phyloP scores from a whole-genome alignment of 2,113 vertebrate genomes.

The Pao palembangensis region DNA sequence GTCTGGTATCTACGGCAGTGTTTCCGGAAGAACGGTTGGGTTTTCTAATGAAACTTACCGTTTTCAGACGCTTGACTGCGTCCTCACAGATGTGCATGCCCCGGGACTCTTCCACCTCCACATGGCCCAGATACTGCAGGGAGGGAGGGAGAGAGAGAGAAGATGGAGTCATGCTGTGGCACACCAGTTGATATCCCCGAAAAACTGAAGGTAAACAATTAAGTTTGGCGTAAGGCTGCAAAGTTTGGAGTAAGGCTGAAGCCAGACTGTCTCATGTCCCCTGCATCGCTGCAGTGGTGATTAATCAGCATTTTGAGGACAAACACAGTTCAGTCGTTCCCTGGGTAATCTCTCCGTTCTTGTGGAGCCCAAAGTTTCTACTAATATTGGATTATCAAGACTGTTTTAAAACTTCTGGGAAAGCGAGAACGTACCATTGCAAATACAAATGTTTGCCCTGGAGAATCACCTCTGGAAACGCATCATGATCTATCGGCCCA shows the following conservation, averaged over 20 bases:
- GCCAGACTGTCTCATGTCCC: conserved; percentile 12
- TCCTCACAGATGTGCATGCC: conserved; percentile 99
- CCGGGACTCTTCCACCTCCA: conserved; percentile 97
- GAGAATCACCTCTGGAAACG: too few species aligned
- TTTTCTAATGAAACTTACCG: conserved; percentile 80
- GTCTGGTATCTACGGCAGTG: conserved; percentile 1
- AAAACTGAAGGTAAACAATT: conserved; percentile 17
- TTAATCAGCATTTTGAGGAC: conserved; percentile 39
- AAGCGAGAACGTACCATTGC: too few species aligned
- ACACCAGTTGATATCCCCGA: conserved; percentile 1
- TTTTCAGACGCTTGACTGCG: conserved; percentile 95
- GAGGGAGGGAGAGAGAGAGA: conserved; percentile 3
- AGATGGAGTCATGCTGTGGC: conserved; percentile 17
- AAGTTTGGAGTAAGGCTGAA: conserved; percentile 18
- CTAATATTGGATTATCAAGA: too few species aligned
- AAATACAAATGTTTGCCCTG: too few species aligned
- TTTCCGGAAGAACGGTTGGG: conserved; percentile 25
- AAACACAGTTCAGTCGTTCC: conserved; percentile 30
- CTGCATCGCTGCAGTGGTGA: conserved; percentile 5
- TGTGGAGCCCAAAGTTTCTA: too few species aligned
- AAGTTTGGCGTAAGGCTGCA: conserved; percentile 11
- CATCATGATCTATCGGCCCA: too few species aligned
- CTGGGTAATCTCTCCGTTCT: background rate
- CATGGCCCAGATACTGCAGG: conserved; percentile 91
- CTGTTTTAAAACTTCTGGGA: too few species aligned